Evolutionary conservation across 2,797 vertebrate genomes (phyloP), one percentile per base, ranked within the genome.

Genomic region (Xenopus petersii): DNA sequence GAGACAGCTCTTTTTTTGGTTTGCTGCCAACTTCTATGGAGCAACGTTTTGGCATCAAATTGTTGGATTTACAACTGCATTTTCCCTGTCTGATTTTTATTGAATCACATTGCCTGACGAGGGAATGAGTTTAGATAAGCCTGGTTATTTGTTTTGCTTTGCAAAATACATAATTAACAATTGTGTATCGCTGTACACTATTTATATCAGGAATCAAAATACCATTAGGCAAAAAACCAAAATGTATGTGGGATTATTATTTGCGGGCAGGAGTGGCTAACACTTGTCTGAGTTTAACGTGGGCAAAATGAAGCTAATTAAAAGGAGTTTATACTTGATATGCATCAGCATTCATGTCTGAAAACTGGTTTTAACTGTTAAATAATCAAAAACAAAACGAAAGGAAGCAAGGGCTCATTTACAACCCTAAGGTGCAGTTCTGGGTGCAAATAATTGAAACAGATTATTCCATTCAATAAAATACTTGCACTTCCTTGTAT

Each of bases 1-100:
- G 68, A 46, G 64, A 30, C 58, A 58, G 48, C 16, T 11, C 24
- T 11, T 48, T n/a, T 30, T 33, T 65, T 77, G 75, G 75, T 46
- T 64, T 24, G 56, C 64, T 21, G 70, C 75, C 70, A 77, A 54
- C 58, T 68, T 68, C 59, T 58, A 64, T 68, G 70, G 63, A 77
- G 75, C 75, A 77, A 77, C 64, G 68, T 77, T 77, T 73, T 77
- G 75, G 75, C 75, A 72, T 68, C 59, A 54, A 62, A 72, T 49
- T 12, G 30, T 63, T 68, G 70, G 59, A 68, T 68, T 73, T 73
- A 68, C 70, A 77, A 58, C 58, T 77, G 64, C 33, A 33, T 72
- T 77, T 72, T 58, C 70, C 64, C 56, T 47, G 67, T 77, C 69
- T 77, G 70, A 72, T 77, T 77, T 72, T 77, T 11, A 71, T 61